These are phyloP conservation scores for Xanthia icteritia DNA, from an alignment of 2,888 invertebrate species.

Conservation along the genomic window DNA sequence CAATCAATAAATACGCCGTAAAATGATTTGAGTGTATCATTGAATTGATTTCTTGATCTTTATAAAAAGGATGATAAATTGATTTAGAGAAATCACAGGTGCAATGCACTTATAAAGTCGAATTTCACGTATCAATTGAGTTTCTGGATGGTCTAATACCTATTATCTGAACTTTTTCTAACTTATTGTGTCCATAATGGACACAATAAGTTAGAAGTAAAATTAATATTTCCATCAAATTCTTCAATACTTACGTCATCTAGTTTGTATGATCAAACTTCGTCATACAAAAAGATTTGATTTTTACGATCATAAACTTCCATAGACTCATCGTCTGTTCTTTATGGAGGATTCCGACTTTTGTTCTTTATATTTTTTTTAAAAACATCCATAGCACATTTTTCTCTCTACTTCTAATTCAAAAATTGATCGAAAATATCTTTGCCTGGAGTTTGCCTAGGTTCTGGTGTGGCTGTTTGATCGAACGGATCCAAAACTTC, in stretches of 20 bases:
- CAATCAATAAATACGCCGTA: slow-evolving; percentile 68
- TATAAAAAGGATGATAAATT: slow-evolving; percentile 57
- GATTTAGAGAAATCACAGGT: slow-evolving; percentile 56
- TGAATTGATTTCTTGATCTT: slow-evolving; percentile 62
- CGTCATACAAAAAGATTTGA: background rate
- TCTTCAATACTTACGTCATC: slow-evolving; percentile 14
- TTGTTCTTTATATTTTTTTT: background rate
- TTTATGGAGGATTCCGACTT: background rate
- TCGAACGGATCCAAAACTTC: background rate
- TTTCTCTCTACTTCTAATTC: background rate
- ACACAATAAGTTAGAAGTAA: slow-evolving; percentile 6
- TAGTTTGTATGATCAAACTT: slow-evolving; percentile 15
- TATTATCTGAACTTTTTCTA: slow-evolving; percentile 37
- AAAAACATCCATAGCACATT: background rate
- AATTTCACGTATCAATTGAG: slow-evolving; percentile 36
- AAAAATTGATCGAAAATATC: background rate
- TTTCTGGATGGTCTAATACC: slow-evolving; percentile 16
- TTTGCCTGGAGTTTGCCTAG: background rate
- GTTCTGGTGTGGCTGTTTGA: background rate
- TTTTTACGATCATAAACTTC: background rate
- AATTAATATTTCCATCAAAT: slow-evolving; percentile 20
- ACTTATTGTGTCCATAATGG: slow-evolving; percentile 20
- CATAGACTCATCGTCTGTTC: background rate
- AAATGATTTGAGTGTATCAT: slow-evolving; percentile 67
- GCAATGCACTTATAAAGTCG: slow-evolving; percentile 57